Conservation (phyloP, 1,140 invertebrate species). For the Chelonus insularis region DNA sequence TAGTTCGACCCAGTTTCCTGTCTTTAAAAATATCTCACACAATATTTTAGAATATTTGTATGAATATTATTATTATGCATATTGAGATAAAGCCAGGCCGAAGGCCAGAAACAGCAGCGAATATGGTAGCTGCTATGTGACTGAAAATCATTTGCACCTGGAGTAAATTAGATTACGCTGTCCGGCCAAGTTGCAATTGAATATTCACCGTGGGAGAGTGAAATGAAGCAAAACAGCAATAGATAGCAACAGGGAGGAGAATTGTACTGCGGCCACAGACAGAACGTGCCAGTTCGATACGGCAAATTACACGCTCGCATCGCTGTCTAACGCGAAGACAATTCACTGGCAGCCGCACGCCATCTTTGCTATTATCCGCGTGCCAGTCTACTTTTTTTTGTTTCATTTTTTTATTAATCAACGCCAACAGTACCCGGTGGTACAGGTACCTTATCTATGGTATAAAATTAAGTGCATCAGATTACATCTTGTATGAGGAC, state of each 20-base stretch:
- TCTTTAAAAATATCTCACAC: not conserved
- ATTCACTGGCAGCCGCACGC: constrained; percentile 16
- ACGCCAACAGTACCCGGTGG: not conserved
- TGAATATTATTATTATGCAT: not conserved
- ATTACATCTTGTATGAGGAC: constrained; percentile 3
- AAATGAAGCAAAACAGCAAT: constrained; percentile 17
- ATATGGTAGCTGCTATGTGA: too few species aligned
- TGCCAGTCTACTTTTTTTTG: constrained; percentile 14
- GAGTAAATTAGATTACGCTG: not conserved
- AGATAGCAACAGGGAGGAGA: not conserved
- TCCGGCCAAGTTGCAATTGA: constrained; percentile 37
- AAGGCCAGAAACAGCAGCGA: not conserved
- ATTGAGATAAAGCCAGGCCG: too few species aligned
- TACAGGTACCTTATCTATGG: not conserved
- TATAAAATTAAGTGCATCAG: not conserved
- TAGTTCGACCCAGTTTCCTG: constrained; percentile 27
- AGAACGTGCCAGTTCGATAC: constrained; percentile 27
- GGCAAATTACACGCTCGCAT: constrained; percentile 29
- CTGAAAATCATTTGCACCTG: not conserved
- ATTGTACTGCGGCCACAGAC: not conserved
- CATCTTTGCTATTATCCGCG: constrained; percentile 21
- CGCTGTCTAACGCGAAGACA: constrained; percentile 27
- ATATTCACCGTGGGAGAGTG: constrained; percentile 40
- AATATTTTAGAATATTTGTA: not conserved
- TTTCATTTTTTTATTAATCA: not conserved